A percentile compares a stretch with the other conserved stretches of the same genome.
phyloP scores from a whole-genome alignment of 2,888 invertebrate species.

The Linnaemya tessellans region DNA sequence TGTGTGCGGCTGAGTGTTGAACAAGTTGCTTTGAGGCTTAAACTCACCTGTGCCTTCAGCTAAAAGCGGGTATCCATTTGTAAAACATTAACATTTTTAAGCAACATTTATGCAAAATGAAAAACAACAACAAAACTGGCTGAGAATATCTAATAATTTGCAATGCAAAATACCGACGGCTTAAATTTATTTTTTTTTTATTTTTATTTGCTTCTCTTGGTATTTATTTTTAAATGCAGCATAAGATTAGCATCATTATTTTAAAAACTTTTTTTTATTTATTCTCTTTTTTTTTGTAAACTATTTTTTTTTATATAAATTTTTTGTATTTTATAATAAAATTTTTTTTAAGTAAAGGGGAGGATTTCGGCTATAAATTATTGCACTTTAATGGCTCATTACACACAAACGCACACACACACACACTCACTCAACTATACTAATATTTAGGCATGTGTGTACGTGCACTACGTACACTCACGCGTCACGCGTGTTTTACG shows the following conservation, averaged over 20 bases:
- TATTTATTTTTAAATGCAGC: conserved; percentile 10
- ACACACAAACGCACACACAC: background rate
- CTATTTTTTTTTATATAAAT: conserved; percentile 28
- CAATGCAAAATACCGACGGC: conserved; percentile 58
- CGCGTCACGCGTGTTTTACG: conserved; percentile 52
- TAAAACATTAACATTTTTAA: conserved; percentile 24
- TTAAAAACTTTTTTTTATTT: conserved; percentile 19
- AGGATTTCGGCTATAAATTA: conserved; percentile 63
- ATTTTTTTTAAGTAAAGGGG: conserved; percentile 44
- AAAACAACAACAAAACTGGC: background rate
- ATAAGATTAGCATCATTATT: conserved; percentile 50
- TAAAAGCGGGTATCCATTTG: conserved; percentile 60
- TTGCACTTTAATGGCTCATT: conserved; percentile 70
- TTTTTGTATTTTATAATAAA: conserved; percentile 7
- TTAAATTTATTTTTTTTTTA: conserved; percentile 21
- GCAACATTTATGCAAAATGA: conserved; percentile 45
- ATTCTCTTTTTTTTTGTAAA: background rate
- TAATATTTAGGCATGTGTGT: background rate
- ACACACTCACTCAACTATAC: conserved; percentile 29
- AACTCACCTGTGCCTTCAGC: conserved; percentile 46
- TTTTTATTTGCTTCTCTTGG: conserved; percentile 10
- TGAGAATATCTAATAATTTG: conserved; percentile 17
- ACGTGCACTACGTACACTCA: conserved; percentile 27
- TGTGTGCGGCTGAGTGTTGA: background rate
- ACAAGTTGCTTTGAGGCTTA: conserved; percentile 4